Percentiles rank a stretch among this genome's conserved stretches.
Evolutionary conservation across 2,113 vertebrate species (phyloP).

Genomic region (Triplophysa tibetana): DNA sequence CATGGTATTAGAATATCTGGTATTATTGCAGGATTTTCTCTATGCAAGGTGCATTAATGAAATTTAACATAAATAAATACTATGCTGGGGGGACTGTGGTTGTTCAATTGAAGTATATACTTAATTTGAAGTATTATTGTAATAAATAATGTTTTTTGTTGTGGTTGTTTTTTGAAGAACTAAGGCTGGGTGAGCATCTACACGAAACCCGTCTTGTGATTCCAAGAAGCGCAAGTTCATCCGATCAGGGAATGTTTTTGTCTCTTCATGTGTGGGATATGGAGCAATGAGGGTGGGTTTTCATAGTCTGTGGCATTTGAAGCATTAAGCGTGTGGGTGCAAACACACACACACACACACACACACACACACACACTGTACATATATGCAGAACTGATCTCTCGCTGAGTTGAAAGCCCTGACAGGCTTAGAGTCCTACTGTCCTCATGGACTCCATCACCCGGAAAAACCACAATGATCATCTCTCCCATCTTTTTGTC

Average conservation of each 20-base stretch:
- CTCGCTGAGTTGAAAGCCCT: constrained; percentile 44
- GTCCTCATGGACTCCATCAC: constrained; percentile 8
- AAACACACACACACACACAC: constrained; percentile 15
- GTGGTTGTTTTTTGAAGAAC: no score
- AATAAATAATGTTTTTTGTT: no score
- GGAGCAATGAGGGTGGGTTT: neutral
- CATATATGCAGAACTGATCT: constrained; percentile 28
- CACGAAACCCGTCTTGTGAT: no score
- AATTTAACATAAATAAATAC: no score
- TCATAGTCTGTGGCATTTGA: constrained; percentile 24
- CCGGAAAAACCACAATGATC: neutral
- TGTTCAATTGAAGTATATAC: no score
- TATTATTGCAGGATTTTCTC: no score
- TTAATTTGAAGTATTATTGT: no score
- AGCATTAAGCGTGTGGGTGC: constrained; percentile 15
- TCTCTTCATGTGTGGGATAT: constrained; percentile 1
- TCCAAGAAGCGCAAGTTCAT: neutral
- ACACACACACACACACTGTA: constrained; percentile 5
- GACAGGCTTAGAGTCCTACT: constrained; percentile 25
- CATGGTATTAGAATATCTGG: no score
- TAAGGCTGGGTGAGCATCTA: no score
- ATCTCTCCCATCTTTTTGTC: neutral
- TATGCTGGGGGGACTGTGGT: no score
- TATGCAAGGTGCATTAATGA: no score
- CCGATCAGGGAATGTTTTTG: neutral